Percentiles rank a stretch among this genome's conserved stretches.
Evolutionary conservation across 1,140 invertebrate species (phyloP).

Genomic region (Papilio aristodemus): DNA sequence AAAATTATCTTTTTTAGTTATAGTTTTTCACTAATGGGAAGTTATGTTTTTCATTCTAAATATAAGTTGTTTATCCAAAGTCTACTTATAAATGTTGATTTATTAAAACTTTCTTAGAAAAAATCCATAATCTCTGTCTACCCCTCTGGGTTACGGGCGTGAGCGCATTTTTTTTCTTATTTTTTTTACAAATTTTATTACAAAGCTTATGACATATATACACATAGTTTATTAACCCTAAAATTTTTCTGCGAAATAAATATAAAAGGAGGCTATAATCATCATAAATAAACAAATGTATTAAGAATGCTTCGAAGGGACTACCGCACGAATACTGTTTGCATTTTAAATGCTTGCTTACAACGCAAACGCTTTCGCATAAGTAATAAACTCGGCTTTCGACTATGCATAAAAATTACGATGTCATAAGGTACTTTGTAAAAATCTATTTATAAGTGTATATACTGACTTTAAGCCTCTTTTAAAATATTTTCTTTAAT

Average conservation of each 20-base stretch:
- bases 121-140: too few relatives aligned
- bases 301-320: conserved; percentile 27
- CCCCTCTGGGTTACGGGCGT: too few relatives aligned
- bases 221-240: neutral
- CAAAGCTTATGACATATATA: neutral
- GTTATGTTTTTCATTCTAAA: too few relatives aligned
- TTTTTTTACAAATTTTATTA: too few relatives aligned
- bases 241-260: neutral
- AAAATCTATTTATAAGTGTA: neutral
- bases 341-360: conserved; percentile 59
- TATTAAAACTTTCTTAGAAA: too few relatives aligned
- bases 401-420: conserved; percentile 43
- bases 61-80: too few relatives aligned
- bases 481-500: too few relatives aligned
- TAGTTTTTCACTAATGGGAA: too few relatives aligned
- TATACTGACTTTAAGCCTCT: too few relatives aligned
- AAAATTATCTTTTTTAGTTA: too few relatives aligned
- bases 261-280: neutral
- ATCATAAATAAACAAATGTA: conserved; percentile 16
- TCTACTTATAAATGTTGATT: too few relatives aligned
- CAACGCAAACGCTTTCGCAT: conserved; percentile 47
- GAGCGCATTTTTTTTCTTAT: too few relatives aligned
- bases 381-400: conserved; percentile 42
- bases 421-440: conserved; percentile 28
- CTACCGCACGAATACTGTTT: conserved; percentile 49